A percentile compares a stretch with the other conserved stretches of the same genome.
Evolutionary conservation across 2,113 vertebrate genomes (phyloP).

Genomic region (Tetrax tetrax): DNA sequence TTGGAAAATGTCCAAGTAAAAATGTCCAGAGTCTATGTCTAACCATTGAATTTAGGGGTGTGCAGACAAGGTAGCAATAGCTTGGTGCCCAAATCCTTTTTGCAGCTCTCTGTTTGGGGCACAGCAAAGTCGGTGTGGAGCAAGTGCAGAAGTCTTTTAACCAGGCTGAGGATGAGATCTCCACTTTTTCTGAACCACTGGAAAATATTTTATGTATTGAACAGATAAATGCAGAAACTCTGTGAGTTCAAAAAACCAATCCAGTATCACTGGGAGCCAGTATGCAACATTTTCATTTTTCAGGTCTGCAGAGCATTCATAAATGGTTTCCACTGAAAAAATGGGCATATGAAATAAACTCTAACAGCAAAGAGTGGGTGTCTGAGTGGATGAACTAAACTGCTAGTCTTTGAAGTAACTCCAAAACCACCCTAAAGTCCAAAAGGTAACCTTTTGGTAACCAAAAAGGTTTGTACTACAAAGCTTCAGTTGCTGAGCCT

Average conservation of each 20-base stretch:
- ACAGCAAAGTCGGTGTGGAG: neutral
- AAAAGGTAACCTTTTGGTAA: too few relatives aligned
- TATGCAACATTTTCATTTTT: neutral
- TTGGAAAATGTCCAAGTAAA: neutral
- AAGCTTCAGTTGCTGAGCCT: neutral
- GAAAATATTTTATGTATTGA: neutral
- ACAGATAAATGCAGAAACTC: neutral
- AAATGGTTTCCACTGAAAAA: neutral
- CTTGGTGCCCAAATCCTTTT: neutral
- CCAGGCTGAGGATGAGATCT: neutral
- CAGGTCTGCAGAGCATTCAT: neutral
- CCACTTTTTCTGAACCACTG: neutral
- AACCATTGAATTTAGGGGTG: neutral
- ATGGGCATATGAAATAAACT: neutral
- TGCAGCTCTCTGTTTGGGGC: neutral
- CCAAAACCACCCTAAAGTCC: neutral
- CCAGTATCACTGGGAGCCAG: neutral
- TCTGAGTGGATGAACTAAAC: neutral
- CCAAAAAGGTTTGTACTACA: neutral
- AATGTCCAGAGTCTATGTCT: neutral
- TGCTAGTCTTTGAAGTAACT: neutral
- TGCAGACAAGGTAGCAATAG: neutral
- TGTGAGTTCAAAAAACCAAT: neutral
- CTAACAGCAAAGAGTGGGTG: neutral
- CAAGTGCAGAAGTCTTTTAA: neutral